Evolutionary conservation across 2,113 vertebrate species (phyloP), one percentile per base, ranked within the genome.

Genomic region (Siniperca knerii): DNA sequence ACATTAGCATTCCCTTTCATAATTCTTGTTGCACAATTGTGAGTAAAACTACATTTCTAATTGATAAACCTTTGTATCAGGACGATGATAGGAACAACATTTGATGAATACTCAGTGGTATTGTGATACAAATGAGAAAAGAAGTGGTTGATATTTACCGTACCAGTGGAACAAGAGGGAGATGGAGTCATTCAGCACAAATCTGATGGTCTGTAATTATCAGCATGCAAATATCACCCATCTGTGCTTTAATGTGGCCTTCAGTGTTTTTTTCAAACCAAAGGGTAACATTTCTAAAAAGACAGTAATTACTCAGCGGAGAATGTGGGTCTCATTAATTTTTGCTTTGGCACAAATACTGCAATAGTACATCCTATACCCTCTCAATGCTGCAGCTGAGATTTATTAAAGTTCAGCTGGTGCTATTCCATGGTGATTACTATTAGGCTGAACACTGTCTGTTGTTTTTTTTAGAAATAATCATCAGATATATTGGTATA

Each of bases 251-350:
- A 91, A 89, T 79, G 54, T 86, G 75, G 77, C 76, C 70, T 87
- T 79, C 66, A 52, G 35, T 77, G 77, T 82, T 77, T 71, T 37
- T 71, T 67, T 73, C 12, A 33, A 50, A 72, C 73, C 21, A 89
- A 90, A 87, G 87, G 85, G 81, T 82, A 92, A 84, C 85, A 84
- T 92, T 92, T 91, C 81, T 79, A 81, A 93, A 90, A 89, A 91
- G 89, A 87, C 84, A 86, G 85, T 91, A 92, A 95, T 93, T 90
- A 91, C 81, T 92, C 81, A 42, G 75, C 75, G 67, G 87, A 86
- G 75, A 88, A 90, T 82, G 82, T 67, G 77, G 75, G 13, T 37
- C 83, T 82, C 73, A 84, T 93, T 94, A 79, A 91, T 89, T 92
- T 90, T 76, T 77, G 72, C 84, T 82, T 57, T 90, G 89, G 79